Percentiles rank a stretch among this genome's conserved stretches.
phyloP scores from a whole-genome alignment of 2,113 vertebrate species.

The Ia io region DNA sequence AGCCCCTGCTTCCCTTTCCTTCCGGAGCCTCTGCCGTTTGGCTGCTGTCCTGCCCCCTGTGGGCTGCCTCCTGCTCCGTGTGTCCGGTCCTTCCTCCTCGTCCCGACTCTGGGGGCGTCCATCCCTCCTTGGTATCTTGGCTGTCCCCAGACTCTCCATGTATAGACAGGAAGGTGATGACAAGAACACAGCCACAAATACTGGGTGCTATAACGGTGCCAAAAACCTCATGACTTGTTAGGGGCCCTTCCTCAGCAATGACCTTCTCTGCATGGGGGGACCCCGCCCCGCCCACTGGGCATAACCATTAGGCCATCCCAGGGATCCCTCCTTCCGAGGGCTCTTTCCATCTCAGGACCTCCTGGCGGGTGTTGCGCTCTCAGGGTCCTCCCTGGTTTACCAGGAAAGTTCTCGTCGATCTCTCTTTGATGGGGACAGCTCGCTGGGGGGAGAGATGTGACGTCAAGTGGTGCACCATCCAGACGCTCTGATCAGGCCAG shows the following conservation, averaged over 20 bases:
- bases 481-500: background rate
- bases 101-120: background rate
- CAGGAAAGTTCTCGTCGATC: background rate
- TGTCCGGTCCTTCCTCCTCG: too few relatives aligned
- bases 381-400: background rate
- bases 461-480: rapidly evolving
- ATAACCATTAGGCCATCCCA: background rate
- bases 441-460: too few relatives aligned
- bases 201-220: background rate
- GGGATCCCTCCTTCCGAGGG: background rate
- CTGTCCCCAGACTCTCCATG: too few relatives aligned
- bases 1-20: conserved; percentile 68
- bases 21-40: rapidly evolving
- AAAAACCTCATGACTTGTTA: rapidly evolving
- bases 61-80: background rate
- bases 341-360: background rate
- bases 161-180: background rate
- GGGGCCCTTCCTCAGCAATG: background rate
- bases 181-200: background rate
- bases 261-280: background rate
- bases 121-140: rapidly evolving
- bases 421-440: background rate
- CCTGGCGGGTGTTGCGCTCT: background rate
- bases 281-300: rapidly evolving
- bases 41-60: rapidly evolving